A percentile compares a stretch with the other conserved stretches of the same genome.
Conservation (phyloP, 2,797 vertebrate species). For the Anas bahamensis region DNA sequence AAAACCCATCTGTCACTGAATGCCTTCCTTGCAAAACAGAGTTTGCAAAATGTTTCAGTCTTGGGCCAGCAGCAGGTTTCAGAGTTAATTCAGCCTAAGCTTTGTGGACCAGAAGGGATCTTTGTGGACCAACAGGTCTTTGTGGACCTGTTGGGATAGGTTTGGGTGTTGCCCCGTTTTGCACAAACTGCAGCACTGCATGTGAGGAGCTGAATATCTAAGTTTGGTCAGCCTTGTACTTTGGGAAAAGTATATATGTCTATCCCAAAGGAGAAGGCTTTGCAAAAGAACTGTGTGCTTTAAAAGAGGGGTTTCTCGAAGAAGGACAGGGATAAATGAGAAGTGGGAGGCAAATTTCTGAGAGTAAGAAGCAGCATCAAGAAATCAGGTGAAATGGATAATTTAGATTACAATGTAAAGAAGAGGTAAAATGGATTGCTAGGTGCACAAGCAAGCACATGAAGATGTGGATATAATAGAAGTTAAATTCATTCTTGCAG, state of each 20-base stretch:
- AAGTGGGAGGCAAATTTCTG: background rate
- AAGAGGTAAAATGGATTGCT: background rate
- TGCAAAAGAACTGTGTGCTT: background rate
- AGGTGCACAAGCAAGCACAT: background rate
- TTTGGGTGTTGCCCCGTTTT: background rate
- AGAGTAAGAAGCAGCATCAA: background rate
- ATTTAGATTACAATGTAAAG: background rate
- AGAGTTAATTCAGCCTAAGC: background rate
- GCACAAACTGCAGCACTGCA: background rate
- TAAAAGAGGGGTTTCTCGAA: background rate
- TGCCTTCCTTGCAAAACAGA: background rate
- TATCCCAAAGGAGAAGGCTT: background rate
- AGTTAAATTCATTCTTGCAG: background rate
- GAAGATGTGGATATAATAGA: background rate
- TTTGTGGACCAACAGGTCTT: background rate
- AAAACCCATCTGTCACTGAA: conserved; percentile 51
- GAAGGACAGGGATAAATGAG: background rate
- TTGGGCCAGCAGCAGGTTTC: background rate
- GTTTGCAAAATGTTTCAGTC: conserved; percentile 1
- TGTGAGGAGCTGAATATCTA: background rate
- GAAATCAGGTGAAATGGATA: background rate
- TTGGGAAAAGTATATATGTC: background rate
- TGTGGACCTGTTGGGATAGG: background rate
- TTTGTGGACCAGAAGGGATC: background rate
- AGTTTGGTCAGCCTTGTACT: background rate